phyloP scores from a whole-genome alignment of 2,888 invertebrate genomes.

The Eupithecia insigniata region DNA sequence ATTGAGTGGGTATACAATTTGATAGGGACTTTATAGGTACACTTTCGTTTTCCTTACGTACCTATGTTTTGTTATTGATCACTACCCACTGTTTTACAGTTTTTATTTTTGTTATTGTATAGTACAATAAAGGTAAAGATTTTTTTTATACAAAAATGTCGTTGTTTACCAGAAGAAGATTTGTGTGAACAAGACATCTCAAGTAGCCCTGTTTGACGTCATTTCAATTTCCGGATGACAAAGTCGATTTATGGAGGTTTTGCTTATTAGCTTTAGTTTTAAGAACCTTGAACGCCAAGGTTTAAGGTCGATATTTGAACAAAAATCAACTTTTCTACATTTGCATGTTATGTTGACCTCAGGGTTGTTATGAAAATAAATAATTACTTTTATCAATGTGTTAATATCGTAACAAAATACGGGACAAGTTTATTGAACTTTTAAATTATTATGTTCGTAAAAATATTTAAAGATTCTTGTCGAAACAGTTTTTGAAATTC shows the following conservation, averaged over 20 bases:
- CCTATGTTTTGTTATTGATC: no score
- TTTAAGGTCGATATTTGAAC: not conserved
- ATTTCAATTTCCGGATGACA: not conserved
- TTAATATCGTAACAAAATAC: not conserved
- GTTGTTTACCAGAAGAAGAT: constrained; percentile 1
- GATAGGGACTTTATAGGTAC: not conserved
- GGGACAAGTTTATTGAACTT: not conserved
- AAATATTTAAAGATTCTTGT: not conserved
- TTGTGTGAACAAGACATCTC: constrained; percentile 2
- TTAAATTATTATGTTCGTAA: not conserved
- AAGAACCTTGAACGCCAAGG: not conserved
- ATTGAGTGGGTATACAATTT: not conserved
- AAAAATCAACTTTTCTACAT: not conserved
- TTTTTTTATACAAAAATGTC: not conserved
- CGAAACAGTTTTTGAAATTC: not conserved
- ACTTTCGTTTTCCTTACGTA: no score
- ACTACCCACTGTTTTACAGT: not conserved
- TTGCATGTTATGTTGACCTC: not conserved
- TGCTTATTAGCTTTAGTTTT: not conserved
- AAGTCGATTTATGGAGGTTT: not conserved
- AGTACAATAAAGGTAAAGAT: not conserved
- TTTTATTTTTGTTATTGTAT: not conserved
- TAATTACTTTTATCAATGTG: not conserved
- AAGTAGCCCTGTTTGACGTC: not conserved
- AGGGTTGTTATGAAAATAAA: constrained; percentile 1